Base-by-base conservation (phyloP, 2,888 invertebrate genomes). In the Anodontia alba region DNA sequence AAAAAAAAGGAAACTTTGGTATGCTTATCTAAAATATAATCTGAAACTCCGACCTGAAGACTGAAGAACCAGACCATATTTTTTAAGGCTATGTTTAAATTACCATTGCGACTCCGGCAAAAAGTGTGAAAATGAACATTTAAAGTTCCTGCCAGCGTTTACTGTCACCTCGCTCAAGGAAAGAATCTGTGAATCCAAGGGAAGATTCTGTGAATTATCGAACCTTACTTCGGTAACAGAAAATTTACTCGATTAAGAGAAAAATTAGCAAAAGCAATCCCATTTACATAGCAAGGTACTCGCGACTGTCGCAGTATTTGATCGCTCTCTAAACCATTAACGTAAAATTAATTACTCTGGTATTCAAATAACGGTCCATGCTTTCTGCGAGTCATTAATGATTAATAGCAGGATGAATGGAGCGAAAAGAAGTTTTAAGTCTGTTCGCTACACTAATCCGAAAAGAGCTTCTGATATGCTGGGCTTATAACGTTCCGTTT, bases 341-440 rank as follows among this genome's bases (percentile, higher is more conserved):
- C 83, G 86, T 81, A 83, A 86, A 86, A 86, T 86, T 86, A 86
- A 86, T 86, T 86, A 86, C 86, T 83, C 80, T 67, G 51, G 86
- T 86, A 86, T 86, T 86, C 86, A 83, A 86, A 86, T 86, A 81
- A 78, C 83, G 74, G 78, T 77, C 77, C 81, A 78, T 76, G 77
- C 62, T 80, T 74, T 75, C 74, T 70, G 69, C 42, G 69, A 69
- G 29, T 69, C 69, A 86, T 83, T 79, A 81, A 86, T 85, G 85
- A 85, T 85, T 85, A 85, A 85, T 42, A 67, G 69, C 69, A 29
- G 69, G 69, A 43, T 42, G 69, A 42, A 69, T 62, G 33, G 12
- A 62, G 17, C 33, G 33, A 62, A 31, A 33, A 62, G 62, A 62
- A 1, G 62, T 17, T 62, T 62, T 33, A 31, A 62, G 62, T 23